A percentile compares a stretch with the other conserved stretches of the same genome.
These are phyloP conservation scores for Melinaea marsaeus DNA, from an alignment of 2,888 invertebrate genomes.

Conservation along the genomic window DNA sequence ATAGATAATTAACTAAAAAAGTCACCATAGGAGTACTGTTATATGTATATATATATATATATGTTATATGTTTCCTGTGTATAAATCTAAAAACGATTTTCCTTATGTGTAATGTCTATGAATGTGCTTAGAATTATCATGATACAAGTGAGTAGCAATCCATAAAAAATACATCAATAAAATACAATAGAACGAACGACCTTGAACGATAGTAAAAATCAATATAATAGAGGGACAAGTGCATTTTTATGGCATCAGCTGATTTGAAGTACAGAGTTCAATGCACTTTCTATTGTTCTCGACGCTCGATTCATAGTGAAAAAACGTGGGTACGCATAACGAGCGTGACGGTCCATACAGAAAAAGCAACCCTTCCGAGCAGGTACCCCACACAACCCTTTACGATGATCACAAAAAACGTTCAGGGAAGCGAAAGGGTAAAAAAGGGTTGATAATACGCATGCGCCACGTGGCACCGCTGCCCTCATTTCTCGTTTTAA, in stretches of 20 bases:
- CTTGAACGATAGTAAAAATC: conserved; percentile 68
- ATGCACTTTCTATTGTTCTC: conserved; percentile 69
- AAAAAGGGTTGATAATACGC: conserved; percentile 76
- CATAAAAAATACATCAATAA: conserved; percentile 24
- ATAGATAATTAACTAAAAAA: no score
- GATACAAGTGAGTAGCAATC: conserved; percentile 23
- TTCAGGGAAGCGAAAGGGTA: conserved; percentile 73
- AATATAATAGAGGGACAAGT: conserved; percentile 65
- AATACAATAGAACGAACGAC: conserved; percentile 43
- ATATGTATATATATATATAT: no score
- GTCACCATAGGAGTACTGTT: no score
- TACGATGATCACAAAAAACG: conserved; percentile 74
- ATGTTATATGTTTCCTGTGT: no score
- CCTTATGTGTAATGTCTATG: no score
- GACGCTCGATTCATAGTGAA: conserved; percentile 49
- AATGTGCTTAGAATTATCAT: not conserved
- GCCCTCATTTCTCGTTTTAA: conserved; percentile 70
- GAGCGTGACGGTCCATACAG: conserved; percentile 56
- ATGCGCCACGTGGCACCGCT: conserved; percentile 70
- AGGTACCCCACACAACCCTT: conserved; percentile 76
- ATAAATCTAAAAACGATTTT: no score
- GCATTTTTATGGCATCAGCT: conserved; percentile 72
- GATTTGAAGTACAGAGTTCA: conserved; percentile 69
- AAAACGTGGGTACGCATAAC: conserved; percentile 56
- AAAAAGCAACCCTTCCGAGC: conserved; percentile 76